Evolutionary conservation across 2,888 invertebrate species (phyloP), one percentile per base, ranked within the genome.

Genomic region (Lottia scabra): DNA sequence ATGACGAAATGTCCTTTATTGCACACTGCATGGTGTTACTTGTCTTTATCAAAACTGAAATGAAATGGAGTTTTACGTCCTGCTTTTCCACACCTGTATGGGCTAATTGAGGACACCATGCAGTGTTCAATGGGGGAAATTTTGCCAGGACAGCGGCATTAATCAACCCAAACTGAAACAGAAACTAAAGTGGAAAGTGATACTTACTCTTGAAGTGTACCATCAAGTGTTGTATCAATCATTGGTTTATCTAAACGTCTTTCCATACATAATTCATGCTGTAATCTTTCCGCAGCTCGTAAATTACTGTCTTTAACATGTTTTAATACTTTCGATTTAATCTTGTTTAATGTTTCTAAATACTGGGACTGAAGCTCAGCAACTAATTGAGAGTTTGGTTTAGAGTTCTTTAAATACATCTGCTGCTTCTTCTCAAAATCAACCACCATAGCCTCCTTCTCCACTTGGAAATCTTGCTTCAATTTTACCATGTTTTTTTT

Each of bases 221-320:
- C 15, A 72, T 74, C 83, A 70, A 83, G 82, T 71, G 80, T 84
- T 26, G 74, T 72, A 63, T 83, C 75, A 1, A 82, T 73, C 1
- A 72, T 73, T 4, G 79, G 73, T 48, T 79, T 74, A 67, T 84
- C 84, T 4, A 73, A 75, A 67, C 79, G 80, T 70, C 77, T 80
- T 38, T 83, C 76, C 3, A 74, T 68, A 4, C 74, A 76, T 23
- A 84, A 64, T 56, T 81, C 80, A 30, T 79, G 76, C 30, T 76
- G 68, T 23, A 83, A 68, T 26, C 79, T 74, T 23, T 78, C 76
- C 43, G 76, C 78, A 2, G 84, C 77, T 19, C 83, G 69, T 19
- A 80, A 74, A 67, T 86, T 87, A 4, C 87, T 85, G 69, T 83
- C 79, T 6, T 81, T 82, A 38, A 86, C 81, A 70, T 88, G 87